Evolutionary conservation across 2,797 vertebrate genomes (phyloP).

Genomic region (Mastacembelus armatus): DNA sequence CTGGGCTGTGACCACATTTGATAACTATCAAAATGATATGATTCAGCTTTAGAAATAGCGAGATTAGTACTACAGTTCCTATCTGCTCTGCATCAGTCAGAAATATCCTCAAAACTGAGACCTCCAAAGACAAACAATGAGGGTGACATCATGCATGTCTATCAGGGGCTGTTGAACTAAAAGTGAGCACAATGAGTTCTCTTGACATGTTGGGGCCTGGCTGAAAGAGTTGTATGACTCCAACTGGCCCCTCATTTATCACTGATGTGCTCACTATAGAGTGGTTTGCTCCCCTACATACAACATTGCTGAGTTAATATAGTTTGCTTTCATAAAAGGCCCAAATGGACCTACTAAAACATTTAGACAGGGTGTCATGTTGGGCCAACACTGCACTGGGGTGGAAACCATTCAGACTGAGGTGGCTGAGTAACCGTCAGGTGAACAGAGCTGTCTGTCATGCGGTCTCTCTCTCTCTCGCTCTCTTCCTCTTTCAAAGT

Average conservation of each 20-base stretch:
- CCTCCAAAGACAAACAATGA: constrained; percentile 1
- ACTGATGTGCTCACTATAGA: neutral
- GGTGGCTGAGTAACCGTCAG: constrained; percentile 19
- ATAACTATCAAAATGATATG: constrained; percentile 17
- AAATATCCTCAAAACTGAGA: constrained; percentile 31
- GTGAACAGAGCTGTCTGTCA: neutral
- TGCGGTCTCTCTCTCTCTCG: neutral
- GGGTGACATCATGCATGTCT: constrained; percentile 2
- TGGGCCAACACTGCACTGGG: constrained; percentile 9
- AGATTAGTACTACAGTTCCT: constrained; percentile 5
- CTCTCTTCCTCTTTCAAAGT: neutral
- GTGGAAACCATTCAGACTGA: constrained; percentile 12
- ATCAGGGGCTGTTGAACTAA: neutral
- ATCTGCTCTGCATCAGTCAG: constrained; percentile 16
- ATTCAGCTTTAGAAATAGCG: neutral
- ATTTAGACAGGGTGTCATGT: constrained; percentile 60
- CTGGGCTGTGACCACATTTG: neutral
- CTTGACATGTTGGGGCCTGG: constrained; percentile 28
- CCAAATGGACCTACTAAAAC: constrained; percentile 46
- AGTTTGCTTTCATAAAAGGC: constrained; percentile 19
- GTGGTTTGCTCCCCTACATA: neutral
- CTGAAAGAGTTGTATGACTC: neutral
- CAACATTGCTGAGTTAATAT: neutral
- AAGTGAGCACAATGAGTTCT: neutral
- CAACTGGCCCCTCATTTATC: neutral